Evolutionary conservation across 2,888 invertebrate species (phyloP), one percentile per base, ranked within the genome.

Genomic region (Ophioninae sp.): DNA sequence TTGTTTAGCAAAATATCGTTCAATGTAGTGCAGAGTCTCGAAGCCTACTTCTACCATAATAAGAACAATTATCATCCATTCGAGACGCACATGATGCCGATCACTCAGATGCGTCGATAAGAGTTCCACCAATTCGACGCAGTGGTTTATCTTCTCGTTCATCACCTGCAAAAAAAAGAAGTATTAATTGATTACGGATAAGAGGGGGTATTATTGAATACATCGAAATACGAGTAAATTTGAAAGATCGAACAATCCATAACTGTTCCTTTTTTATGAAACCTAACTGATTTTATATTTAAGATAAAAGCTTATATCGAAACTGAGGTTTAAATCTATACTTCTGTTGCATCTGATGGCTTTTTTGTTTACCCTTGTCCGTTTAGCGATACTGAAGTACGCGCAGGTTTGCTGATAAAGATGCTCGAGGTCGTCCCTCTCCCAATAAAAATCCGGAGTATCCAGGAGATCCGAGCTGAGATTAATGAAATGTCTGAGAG

Each of bases 391-490:
- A 86, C 96, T 96, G 89, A 99, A 97, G 93, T 99, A 97, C 1
- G 95, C 95, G 85, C 96, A 96, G 0, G 97, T 96, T 90, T 96
- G 95, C 81, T 96, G 95, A 93, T 98, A 99, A 7, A 99, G 94
- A 0, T 93, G 94, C 93, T 99, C 99, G 44, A 99, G 93, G 77
- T 97, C 95, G 88, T 98, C 98, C 76, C 98, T 95, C 90, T 99
- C 99, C 99, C 99, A 99, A 93, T 99, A 99, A 93, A 99, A 98
- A 93, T 99, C 99, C 0, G 99, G 99, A 0, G 98, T 98, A 92
- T 99, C 99, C 86, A 99, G 93, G 64, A 99, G 94, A 93, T 99
- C 99, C 0, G 99, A 99, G 87, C 98, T 97, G 86, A 99, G 94
- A 93, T 98, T 99, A 76, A 99, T 96, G 23, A 96, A 95, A 93